phyloP scores from a whole-genome alignment of 2,888 invertebrate genomes.

The Latheticus oryzae region DNA sequence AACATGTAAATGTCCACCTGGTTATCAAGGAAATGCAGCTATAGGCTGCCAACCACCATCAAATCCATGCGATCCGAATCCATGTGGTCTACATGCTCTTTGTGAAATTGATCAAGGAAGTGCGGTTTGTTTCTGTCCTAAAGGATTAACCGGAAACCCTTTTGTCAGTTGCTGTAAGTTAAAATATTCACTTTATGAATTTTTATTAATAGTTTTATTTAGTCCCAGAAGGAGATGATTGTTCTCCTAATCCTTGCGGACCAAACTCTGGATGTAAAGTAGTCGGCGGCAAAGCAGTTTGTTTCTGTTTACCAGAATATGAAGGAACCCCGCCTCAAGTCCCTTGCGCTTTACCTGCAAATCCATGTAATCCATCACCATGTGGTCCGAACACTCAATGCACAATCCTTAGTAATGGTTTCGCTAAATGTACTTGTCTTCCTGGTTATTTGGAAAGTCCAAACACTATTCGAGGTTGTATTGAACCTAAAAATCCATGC shows the following conservation, averaged over 20 bases:
- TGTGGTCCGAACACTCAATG: slow-evolving; percentile 93
- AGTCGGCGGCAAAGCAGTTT: slow-evolving; percentile 79
- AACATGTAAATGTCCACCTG: slow-evolving; percentile 84
- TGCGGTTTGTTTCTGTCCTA: slow-evolving; percentile 90
- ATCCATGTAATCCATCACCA: slow-evolving; percentile 86
- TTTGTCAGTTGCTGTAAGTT: slow-evolving; percentile 90
- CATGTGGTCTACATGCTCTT: slow-evolving; percentile 87
- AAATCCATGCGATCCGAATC: slow-evolving; percentile 85
- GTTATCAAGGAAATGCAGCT: slow-evolving; percentile 83
- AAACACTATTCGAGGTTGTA: slow-evolving; percentile 87
- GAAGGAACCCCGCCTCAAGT: slow-evolving; percentile 85
- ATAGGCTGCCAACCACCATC: slow-evolving; percentile 78
- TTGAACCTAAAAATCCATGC: slow-evolving; percentile 83
- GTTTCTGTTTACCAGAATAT: slow-evolving; percentile 89
- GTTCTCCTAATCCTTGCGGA: slow-evolving; percentile 86
- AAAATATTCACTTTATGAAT: too few relatives aligned
- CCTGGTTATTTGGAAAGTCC: slow-evolving; percentile 87
- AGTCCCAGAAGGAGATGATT: slow-evolving; percentile 91
- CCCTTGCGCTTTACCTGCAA: slow-evolving; percentile 77
- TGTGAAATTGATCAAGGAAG: slow-evolving; percentile 88
- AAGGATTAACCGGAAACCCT: slow-evolving; percentile 90
- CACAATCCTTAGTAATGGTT: slow-evolving; percentile 79
- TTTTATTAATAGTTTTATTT: slow-evolving; percentile 59
- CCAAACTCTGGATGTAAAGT: slow-evolving; percentile 85
- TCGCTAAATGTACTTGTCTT: slow-evolving; percentile 88